A percentile compares a stretch with the other conserved stretches of the same genome.
phyloP scores from a whole-genome alignment of 2,113 vertebrate genomes.

The Erinaceus europaeus region DNA sequence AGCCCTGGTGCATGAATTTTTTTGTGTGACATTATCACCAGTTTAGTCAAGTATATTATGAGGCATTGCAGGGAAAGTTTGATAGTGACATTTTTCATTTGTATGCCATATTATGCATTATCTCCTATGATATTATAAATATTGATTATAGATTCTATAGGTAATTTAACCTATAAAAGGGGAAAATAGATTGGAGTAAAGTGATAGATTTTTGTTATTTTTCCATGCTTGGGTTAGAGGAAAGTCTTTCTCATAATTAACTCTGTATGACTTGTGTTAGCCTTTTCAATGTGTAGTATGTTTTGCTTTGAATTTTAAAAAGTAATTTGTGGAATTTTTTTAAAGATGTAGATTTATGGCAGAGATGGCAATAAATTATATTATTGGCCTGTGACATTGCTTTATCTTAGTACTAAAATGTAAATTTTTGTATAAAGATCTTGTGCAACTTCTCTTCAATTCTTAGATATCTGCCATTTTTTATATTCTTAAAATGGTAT shows the following conservation, averaged over 20 bases:
- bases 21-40: background rate
- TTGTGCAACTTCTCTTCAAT: background rate
- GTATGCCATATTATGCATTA: background rate
- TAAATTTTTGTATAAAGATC: too few relatives aligned
- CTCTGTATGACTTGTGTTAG: background rate
- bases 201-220: background rate
- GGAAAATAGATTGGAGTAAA: background rate
- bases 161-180: background rate
- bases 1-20: too few relatives aligned
- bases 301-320: background rate
- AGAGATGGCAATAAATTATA: background rate
- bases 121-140: background rate
- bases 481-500: too few relatives aligned
- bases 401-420: too few relatives aligned
- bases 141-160: background rate
- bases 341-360: background rate
- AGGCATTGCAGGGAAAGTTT: conserved; percentile 10
- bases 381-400: too few relatives aligned
- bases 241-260: conserved; percentile 21
- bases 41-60: conserved; percentile 24
- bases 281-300: background rate
- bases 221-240: background rate
- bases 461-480: background rate
- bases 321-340: background rate
- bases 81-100: conserved; percentile 28